phyloP scores from a whole-genome alignment of 1,140 invertebrate species.

The Mycetomoellerius zeteki region DNA sequence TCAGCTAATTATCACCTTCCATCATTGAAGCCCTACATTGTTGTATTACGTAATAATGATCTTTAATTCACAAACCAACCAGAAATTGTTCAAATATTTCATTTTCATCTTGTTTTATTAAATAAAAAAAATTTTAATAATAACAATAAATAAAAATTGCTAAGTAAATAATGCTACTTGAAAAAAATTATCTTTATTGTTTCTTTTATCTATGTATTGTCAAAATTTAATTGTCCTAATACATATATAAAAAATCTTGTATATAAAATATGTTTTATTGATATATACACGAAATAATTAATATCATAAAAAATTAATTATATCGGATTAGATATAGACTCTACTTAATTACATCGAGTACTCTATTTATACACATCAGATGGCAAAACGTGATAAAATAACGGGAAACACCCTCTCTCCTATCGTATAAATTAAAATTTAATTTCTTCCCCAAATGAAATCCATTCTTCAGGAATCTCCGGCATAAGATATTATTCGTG shows the following conservation, averaged over 20 bases:
- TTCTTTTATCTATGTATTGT: not conserved
- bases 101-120: not conserved
- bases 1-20: conserved; percentile 72
- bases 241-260: not conserved
- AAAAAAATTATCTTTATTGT: too few species aligned
- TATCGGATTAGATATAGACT: not conserved
- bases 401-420: not conserved
- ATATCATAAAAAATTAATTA: conserved; percentile 25
- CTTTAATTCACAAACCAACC: not conserved
- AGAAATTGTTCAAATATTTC: not conserved
- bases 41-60: not conserved
- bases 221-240: not conserved
- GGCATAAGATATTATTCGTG: conserved; percentile 75
- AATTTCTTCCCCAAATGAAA: conserved; percentile 48
- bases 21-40: not conserved
- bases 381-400: conserved; percentile 30
- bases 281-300: not conserved
- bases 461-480: conserved; percentile 64
- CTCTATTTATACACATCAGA: conserved; percentile 10
- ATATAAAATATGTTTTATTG: not conserved
- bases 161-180: not conserved
- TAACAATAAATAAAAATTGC: not conserved
- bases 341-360: conserved; percentile 10
- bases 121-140: conserved; percentile 4
- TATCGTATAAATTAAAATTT: conserved; percentile 60